Percentiles rank a stretch among this genome's conserved stretches.
phyloP scores from a whole-genome alignment of 2,113 vertebrate genomes.

The Herpailurus yagouaroundi region DNA sequence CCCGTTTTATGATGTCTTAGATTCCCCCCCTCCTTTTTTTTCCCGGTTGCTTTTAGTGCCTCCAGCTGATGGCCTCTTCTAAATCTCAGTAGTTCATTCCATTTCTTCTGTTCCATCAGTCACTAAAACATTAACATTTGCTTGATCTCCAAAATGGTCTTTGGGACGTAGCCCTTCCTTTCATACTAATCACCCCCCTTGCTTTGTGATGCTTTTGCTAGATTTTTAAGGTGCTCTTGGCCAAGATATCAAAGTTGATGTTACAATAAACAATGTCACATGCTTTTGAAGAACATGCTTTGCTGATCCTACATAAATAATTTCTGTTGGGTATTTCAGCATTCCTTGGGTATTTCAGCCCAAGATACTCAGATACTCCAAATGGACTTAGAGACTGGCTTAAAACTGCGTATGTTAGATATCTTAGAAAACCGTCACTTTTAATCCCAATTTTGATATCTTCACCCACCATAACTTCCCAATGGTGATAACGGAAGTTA shows the following conservation, averaged over 20 bases:
- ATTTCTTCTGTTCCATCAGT: not conserved
- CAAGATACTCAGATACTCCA: not conserved
- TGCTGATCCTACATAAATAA: constrained; percentile 7
- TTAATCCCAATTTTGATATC: not conserved
- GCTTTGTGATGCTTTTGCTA: not conserved
- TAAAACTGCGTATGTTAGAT: not conserved
- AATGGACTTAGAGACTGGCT: constrained; percentile 17
- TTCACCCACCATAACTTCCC: not conserved
- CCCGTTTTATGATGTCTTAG: not conserved
- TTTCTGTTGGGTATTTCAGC: not conserved
- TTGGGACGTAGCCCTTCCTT: not conserved
- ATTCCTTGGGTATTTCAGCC: not conserved
- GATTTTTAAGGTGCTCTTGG: constrained; percentile 8
- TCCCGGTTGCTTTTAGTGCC: constrained; percentile 9
- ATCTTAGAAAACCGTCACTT: not conserved
- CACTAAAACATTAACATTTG: not conserved
- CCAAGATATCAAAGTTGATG: not conserved
- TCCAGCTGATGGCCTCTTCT: not conserved
- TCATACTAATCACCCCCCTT: not conserved
- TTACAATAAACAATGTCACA: constrained; percentile 35
- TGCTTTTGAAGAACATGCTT: constrained; percentile 8
- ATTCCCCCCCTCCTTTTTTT: not conserved
- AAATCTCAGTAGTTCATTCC: not conserved
- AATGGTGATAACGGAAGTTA: not conserved
- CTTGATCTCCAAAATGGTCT: not conserved